phyloP scores from a whole-genome alignment of 2,797 vertebrate genomes.

The Amblyopsis hoosieri region DNA sequence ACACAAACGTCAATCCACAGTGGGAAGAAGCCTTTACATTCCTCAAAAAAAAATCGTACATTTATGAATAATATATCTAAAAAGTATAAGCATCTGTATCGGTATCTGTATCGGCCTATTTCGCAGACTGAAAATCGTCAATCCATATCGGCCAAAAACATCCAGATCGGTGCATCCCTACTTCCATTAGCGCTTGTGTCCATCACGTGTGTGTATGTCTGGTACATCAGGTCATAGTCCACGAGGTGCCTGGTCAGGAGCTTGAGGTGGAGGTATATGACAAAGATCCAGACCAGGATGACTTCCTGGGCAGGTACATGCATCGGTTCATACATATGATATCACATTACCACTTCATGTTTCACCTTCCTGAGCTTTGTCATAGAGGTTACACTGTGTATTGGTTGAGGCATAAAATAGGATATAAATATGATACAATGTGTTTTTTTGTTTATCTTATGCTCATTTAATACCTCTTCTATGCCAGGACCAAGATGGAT shows the following conservation, averaged over 20 bases:
- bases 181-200: conserved; percentile 35
- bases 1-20: conserved; percentile 78
- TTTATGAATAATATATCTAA: too few relatives aligned
- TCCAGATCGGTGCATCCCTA: too few relatives aligned
- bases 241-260: conserved; percentile 94
- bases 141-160: too few relatives aligned
- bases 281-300: conserved; percentile 94
- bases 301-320: conserved; percentile 93
- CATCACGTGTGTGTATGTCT: conserved; percentile 66
- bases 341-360: conserved; percentile 37
- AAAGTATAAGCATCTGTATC: too few relatives aligned
- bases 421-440: background rate
- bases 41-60: conserved; percentile 64
- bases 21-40: conserved; percentile 94
- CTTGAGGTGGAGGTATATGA: conserved; percentile 93
- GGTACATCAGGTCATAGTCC: conserved; percentile 87
- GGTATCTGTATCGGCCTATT: too few relatives aligned
- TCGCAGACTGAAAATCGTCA: too few relatives aligned
- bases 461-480: background rate
- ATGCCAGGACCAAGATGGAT: conserved; percentile 85
- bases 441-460: background rate
- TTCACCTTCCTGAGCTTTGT: conserved; percentile 16
- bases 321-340: conserved; percentile 64
- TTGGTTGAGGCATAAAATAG: background rate
- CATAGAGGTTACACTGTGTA: background rate